These are phyloP conservation scores for Phaethornis superciliosus DNA, from an alignment of 2,113 vertebrate genomes.

Conservation along the genomic window DNA sequence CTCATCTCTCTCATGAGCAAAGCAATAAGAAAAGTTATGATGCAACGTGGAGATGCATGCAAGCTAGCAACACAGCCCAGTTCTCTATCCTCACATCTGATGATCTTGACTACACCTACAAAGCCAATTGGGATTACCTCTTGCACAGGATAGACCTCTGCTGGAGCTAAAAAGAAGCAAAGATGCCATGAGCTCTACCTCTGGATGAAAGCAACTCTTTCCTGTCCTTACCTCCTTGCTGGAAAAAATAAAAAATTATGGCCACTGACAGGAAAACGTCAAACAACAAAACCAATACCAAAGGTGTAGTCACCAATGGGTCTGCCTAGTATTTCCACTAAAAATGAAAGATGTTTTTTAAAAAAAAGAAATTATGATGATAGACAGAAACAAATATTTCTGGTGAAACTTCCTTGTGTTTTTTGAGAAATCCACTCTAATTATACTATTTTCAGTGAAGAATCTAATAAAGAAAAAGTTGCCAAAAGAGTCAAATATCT, in stretches of 20 bases:
- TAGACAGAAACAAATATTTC: background rate
- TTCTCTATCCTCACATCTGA: background rate
- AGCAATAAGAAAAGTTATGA: background rate
- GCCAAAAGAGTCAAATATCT: background rate
- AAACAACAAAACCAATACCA: background rate
- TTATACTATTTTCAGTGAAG: background rate
- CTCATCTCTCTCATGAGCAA: background rate
- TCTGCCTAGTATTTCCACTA: background rate
- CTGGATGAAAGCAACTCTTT: background rate
- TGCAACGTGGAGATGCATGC: background rate
- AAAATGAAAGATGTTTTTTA: background rate
- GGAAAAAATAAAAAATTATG: background rate
- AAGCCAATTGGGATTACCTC: background rate
- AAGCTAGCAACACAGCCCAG: background rate
- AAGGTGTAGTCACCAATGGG: background rate
- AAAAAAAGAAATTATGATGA: background rate
- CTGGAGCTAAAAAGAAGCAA: background rate
- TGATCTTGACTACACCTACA: background rate
- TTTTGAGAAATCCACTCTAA: background rate
- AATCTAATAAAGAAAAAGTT: background rate
- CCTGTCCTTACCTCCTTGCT: background rate
- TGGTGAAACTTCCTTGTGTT: background rate
- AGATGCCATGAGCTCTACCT: background rate
- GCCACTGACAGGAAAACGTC: background rate
- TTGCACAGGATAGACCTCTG: background rate